These are phyloP conservation scores for Sphaerophoria rueppellii DNA, from an alignment of 2,888 invertebrate species.

Conservation along the genomic window DNA sequence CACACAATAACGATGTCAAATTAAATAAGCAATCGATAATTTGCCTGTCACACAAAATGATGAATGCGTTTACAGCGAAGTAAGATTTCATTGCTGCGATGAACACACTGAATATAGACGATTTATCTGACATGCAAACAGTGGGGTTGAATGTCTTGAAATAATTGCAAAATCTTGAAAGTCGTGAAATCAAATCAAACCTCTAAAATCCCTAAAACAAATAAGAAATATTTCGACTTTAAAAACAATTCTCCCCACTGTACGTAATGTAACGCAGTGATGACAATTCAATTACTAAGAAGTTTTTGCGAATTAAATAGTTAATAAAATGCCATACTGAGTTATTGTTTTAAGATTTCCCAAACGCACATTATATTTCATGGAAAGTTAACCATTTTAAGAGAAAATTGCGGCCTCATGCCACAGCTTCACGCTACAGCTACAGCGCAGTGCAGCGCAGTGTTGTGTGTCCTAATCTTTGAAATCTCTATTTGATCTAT, in stretches of 20 bases:
- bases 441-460: background rate
- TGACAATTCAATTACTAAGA: conserved; percentile 33
- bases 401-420: conserved; percentile 16
- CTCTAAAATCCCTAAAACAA: background rate
- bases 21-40: conserved; percentile 44
- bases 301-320: conserved; percentile 13
- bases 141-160: background rate
- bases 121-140: background rate
- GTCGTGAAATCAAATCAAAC: background rate
- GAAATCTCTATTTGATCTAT: conserved; percentile 13
- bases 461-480: background rate
- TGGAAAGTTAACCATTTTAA: conserved; percentile 49
- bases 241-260: background rate
- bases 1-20: conserved; percentile 19
- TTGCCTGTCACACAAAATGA: conserved; percentile 62
- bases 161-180: too few relatives aligned
- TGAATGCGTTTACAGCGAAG: conserved; percentile 40
- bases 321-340: conserved; percentile 11
- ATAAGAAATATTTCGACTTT: background rate
- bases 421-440: background rate
- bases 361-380: conserved; percentile 31
- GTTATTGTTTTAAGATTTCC: conserved; percentile 26
- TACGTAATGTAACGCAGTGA: background rate
- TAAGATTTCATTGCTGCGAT: conserved; percentile 22
- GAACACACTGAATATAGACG: background rate